These are phyloP conservation scores for Notothenia rossii DNA, from an alignment of 2,113 vertebrate genomes.

Conservation along the genomic window DNA sequence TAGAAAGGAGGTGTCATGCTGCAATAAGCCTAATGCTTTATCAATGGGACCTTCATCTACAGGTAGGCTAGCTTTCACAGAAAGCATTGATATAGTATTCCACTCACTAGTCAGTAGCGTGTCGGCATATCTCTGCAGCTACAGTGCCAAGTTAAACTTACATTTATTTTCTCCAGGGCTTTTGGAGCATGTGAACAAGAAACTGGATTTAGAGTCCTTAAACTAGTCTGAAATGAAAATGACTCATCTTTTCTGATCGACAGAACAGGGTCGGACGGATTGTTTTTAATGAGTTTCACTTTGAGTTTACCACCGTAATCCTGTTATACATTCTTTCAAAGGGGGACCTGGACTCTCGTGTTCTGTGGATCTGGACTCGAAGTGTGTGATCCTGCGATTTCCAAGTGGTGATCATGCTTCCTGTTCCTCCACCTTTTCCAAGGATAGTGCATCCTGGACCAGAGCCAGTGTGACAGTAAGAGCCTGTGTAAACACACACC, in stretches of 20 bases:
- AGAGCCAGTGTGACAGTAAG: conserved; percentile 58
- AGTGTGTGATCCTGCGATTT: conserved; percentile 41
- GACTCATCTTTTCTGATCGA: conserved; percentile 27
- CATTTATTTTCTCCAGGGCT: conserved; percentile 28
- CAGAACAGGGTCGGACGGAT: conserved; percentile 26
- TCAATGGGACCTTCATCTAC: conserved; percentile 63
- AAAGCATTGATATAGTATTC: conserved; percentile 72
- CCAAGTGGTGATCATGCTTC: conserved; percentile 44
- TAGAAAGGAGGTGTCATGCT: conserved; percentile 51
- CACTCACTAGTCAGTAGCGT: conserved; percentile 71
- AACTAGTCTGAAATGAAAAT: conserved; percentile 47
- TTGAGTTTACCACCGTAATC: conserved; percentile 5
- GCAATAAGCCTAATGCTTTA: conserved; percentile 58
- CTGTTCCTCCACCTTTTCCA: conserved; percentile 30
- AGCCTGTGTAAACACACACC: conserved; percentile 41
- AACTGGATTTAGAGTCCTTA: conserved; percentile 40
- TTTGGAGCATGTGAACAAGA: conserved; percentile 43
- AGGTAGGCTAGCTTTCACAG: conserved; percentile 79
- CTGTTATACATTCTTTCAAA: neutral
- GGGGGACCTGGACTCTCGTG: conserved; percentile 33
- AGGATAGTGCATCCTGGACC: conserved; percentile 28
- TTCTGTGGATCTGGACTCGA: conserved; percentile 49
- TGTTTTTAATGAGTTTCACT: neutral
- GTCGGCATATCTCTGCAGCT: conserved; percentile 52
- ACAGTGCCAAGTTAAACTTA: conserved; percentile 49